These are phyloP conservation scores for Gavia stellata DNA, from an alignment of 2,113 vertebrate genomes.

Conservation along the genomic window DNA sequence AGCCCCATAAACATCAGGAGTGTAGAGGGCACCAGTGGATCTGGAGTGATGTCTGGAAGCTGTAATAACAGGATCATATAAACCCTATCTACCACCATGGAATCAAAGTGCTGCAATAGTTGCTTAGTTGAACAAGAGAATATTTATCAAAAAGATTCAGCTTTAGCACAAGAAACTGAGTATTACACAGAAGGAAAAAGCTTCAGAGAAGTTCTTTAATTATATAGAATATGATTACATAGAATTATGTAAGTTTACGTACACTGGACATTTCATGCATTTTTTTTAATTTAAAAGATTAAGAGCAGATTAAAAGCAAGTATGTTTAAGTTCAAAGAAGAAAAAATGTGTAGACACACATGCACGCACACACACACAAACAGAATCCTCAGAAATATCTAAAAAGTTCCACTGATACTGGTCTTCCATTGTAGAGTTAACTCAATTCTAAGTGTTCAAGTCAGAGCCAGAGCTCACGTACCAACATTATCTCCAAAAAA, in stretches of 20 bases:
- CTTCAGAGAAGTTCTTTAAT: background rate
- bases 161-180: background rate
- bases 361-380: background rate
- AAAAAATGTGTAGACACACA: background rate
- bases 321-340: background rate
- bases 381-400: background rate
- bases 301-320: slow-evolving; percentile 6
- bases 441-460: accelerated
- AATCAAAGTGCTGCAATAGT: slow-evolving; percentile 53
- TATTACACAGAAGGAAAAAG: background rate
- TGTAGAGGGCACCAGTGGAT: slow-evolving; percentile 96
- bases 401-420: background rate
- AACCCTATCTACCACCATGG: slow-evolving; percentile 75
- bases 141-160: background rate
- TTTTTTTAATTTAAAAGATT: background rate
- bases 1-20: slow-evolving; percentile 90
- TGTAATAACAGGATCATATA: slow-evolving; percentile 89
- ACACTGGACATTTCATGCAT: slow-evolving; percentile 10
- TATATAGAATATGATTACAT: background rate
- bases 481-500: background rate
- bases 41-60: slow-evolving; percentile 97
- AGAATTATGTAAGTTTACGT: background rate
- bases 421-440: background rate
- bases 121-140: slow-evolving; percentile 34
- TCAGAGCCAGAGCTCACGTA: background rate